Evolutionary conservation across 2,888 invertebrate species (phyloP).

Genomic region (Margaritifera margaritifera): DNA sequence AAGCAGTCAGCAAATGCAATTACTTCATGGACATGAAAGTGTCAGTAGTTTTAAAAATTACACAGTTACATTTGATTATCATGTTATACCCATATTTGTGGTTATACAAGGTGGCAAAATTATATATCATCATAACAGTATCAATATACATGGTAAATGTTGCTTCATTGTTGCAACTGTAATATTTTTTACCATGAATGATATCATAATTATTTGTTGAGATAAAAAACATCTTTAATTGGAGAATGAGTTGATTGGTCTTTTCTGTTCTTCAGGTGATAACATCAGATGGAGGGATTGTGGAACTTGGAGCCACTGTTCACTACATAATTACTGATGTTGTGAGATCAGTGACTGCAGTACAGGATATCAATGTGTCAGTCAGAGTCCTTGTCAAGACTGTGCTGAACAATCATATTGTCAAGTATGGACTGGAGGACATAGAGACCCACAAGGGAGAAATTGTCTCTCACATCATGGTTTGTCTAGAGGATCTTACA

Average conservation of each 20-base stretch:
- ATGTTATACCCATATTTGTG: too few species aligned
- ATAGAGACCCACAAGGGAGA: constrained; percentile 53
- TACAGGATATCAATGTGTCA: constrained; percentile 72
- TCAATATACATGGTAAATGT: too few species aligned
- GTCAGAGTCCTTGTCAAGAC: constrained; percentile 72
- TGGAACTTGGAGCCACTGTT: constrained; percentile 74
- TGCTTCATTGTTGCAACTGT: background rate
- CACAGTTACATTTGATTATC: too few species aligned
- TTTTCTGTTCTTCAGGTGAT: constrained; percentile 61
- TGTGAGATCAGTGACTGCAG: constrained; percentile 69
- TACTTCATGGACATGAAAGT: too few species aligned
- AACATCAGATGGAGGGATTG: constrained; percentile 72
- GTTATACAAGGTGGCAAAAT: too few species aligned
- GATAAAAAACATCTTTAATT: too few species aligned
- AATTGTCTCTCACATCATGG: constrained; percentile 55
- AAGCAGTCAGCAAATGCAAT: too few species aligned
- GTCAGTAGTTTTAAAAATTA: too few species aligned
- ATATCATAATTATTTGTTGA: background rate
- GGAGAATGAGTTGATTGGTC: background rate
- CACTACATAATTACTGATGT: constrained; percentile 72
- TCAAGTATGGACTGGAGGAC: constrained; percentile 62
- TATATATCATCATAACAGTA: too few species aligned
- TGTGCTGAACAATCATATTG: constrained; percentile 68
- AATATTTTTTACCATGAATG: background rate
- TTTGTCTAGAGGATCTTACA: constrained; percentile 22